A percentile compares a stretch with the other conserved stretches of the same genome.
Conservation (phyloP, 2,888 invertebrate genomes). For the Marasmarcha lunaedactyla region DNA sequence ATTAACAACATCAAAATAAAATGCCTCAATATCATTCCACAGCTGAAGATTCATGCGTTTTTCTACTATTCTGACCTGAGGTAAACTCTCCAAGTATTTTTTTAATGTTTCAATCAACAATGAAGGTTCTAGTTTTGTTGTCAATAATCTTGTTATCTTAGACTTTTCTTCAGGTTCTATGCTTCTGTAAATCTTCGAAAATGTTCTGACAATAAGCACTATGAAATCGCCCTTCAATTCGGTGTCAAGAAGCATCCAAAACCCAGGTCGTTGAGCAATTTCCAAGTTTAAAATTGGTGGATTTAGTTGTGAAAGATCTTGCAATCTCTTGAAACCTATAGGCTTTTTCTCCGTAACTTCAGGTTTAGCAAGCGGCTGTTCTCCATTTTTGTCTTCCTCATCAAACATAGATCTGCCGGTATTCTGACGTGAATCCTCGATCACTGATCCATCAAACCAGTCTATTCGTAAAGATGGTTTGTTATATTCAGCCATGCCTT, state of each 20-base stretch:
- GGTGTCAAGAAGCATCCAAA: conserved; percentile 48
- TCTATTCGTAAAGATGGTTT: conserved; percentile 50
- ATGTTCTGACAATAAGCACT: conserved; percentile 52
- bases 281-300: conserved; percentile 46
- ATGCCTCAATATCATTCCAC: conserved; percentile 52
- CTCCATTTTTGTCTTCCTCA: conserved; percentile 33
- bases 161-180: conserved; percentile 37
- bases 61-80: conserved; percentile 38
- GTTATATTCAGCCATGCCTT: conserved; percentile 36
- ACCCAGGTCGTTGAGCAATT: conserved; percentile 49
- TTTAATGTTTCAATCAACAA: conserved; percentile 37
- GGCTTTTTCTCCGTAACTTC: conserved; percentile 41
- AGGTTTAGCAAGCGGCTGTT: conserved; percentile 22
- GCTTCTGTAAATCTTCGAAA: conserved; percentile 42
- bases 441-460: conserved; percentile 60
- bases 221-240: conserved; percentile 57
- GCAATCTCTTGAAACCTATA: conserved; percentile 54
- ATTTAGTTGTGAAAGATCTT: conserved; percentile 43
- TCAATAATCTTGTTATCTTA: conserved; percentile 35
- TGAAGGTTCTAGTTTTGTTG: conserved; percentile 36
- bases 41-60: conserved; percentile 48
- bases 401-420: conserved; percentile 28
- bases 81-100: conserved; percentile 35
- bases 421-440: conserved; percentile 32
- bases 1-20: conserved; percentile 33